phyloP scores from a whole-genome alignment of 2,888 invertebrate genomes.

The Drosophila subquinaria region DNA sequence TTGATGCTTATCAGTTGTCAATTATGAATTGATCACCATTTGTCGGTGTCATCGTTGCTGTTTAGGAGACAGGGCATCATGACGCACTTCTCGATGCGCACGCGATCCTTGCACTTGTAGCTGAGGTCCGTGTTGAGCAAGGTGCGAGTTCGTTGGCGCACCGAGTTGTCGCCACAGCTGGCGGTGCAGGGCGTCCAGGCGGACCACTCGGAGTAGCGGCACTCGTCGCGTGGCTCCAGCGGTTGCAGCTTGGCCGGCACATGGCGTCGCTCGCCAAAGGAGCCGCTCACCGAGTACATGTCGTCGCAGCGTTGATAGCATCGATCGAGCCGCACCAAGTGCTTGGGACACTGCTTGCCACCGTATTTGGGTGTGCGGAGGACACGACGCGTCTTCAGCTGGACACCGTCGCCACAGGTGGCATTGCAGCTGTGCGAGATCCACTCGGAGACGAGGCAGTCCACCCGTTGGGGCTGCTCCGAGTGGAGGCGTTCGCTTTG shows the following conservation, averaged over 20 bases:
- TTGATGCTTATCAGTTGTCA: constrained; percentile 12
- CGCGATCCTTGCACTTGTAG: constrained; percentile 84
- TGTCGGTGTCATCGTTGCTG: constrained; percentile 77
- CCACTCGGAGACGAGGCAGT: constrained; percentile 87
- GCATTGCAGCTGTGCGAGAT: constrained; percentile 86
- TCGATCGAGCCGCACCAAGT: constrained; percentile 84
- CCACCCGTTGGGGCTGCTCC: constrained; percentile 72
- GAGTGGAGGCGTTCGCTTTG: constrained; percentile 68
- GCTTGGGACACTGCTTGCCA: constrained; percentile 87
- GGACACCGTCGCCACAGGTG: constrained; percentile 86
- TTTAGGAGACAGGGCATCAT: constrained; percentile 83
- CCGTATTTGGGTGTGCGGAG: constrained; percentile 86
- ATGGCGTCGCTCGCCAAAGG: constrained; percentile 61
- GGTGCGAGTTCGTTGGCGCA: constrained; percentile 87
- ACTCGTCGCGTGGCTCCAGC: constrained; percentile 84
- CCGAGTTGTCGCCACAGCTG: constrained; percentile 88
- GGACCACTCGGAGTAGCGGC: constrained; percentile 89
- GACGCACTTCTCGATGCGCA: constrained; percentile 83
- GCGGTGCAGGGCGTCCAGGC: constrained; percentile 89
- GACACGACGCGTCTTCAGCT: constrained; percentile 86
- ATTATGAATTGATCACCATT: constrained; percentile 53
- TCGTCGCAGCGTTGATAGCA: constrained; percentile 84
- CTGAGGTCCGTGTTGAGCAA: constrained; percentile 82
- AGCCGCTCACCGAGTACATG: constrained; percentile 78
- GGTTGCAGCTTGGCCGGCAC: constrained; percentile 44